These are phyloP conservation scores for Danaus chrysippus DNA, from an alignment of 2,888 invertebrate species.

Conservation along the genomic window DNA sequence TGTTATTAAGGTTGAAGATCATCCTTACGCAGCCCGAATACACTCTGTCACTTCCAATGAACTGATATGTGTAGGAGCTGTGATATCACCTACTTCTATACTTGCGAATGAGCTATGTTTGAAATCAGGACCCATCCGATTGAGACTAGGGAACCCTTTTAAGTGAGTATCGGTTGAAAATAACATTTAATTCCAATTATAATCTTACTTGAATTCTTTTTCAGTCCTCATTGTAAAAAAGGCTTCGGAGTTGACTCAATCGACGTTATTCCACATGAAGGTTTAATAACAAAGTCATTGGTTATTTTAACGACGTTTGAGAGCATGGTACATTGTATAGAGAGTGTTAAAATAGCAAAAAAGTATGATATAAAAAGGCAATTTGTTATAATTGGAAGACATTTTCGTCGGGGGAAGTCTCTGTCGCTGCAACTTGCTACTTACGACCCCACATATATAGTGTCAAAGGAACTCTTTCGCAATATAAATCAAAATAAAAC, in stretches of 20 bases:
- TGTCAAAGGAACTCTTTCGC: conserved; percentile 20
- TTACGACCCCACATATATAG: conserved; percentile 27
- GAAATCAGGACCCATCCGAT: conserved; percentile 53
- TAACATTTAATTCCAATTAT: not conserved
- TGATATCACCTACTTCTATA: conserved; percentile 51
- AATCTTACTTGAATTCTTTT: conserved; percentile 33
- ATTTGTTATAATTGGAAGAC: conserved; percentile 48
- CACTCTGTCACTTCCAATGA: conserved; percentile 52
- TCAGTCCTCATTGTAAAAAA: conserved; percentile 63
- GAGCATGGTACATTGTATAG: conserved; percentile 50
- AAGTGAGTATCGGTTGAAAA: conserved; percentile 44
- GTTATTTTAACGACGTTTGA: conserved; percentile 54
- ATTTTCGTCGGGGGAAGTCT: conserved; percentile 43
- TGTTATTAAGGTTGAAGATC: conserved; percentile 50
- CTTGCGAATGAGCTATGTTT: conserved; percentile 56
- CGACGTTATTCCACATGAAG: conserved; percentile 50
- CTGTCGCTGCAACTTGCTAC: conserved; percentile 56
- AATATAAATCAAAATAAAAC: conserved; percentile 41
- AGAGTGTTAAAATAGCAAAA: conserved; percentile 43
- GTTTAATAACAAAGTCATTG: conserved; percentile 48
- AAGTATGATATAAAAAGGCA: conserved; percentile 17
- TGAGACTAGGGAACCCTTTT: conserved; percentile 49
- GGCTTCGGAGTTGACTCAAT: conserved; percentile 53
- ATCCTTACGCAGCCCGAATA: conserved; percentile 57
- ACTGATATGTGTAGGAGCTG: conserved; percentile 61